phyloP scores from a whole-genome alignment of 2,888 invertebrate species.

The Masnerella sp. region DNA sequence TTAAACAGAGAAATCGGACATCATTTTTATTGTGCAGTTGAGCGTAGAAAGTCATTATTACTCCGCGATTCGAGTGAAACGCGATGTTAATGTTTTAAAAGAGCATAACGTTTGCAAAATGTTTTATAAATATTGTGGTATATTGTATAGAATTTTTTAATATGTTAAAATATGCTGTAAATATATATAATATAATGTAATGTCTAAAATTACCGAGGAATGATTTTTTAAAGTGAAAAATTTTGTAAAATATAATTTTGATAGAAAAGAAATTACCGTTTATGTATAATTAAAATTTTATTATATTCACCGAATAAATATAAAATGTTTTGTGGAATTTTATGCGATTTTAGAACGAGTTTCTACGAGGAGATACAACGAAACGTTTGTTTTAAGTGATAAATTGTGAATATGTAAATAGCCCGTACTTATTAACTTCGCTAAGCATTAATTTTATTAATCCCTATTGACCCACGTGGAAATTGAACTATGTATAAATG shows the following conservation, averaged over 20 bases:
- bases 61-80: constrained; percentile 13
- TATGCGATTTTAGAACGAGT: constrained; percentile 23
- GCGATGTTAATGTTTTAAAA: constrained; percentile 6
- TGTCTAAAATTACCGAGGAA: no score
- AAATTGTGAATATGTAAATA: constrained; percentile 77
- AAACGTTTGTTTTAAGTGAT: constrained; percentile 59
- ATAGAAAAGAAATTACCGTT: no score
- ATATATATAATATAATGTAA: no score
- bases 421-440: constrained; percentile 77
- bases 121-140: no score
- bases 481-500: constrained; percentile 37
- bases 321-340: no score
- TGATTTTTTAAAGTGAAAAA: no score
- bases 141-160: no score
- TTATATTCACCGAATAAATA: no score
- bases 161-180: no score
- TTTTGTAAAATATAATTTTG: no score
- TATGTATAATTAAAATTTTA: no score
- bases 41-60: constrained; percentile 27
- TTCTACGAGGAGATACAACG: constrained; percentile 42
- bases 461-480: constrained; percentile 41
- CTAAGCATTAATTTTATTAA: constrained; percentile 71
- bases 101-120: no score
- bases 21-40: constrained; percentile 28
- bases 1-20: constrained; percentile 31